These are phyloP conservation scores for Plectropomus leopardus DNA, from an alignment of 2,113 vertebrate genomes.

Conservation along the genomic window DNA sequence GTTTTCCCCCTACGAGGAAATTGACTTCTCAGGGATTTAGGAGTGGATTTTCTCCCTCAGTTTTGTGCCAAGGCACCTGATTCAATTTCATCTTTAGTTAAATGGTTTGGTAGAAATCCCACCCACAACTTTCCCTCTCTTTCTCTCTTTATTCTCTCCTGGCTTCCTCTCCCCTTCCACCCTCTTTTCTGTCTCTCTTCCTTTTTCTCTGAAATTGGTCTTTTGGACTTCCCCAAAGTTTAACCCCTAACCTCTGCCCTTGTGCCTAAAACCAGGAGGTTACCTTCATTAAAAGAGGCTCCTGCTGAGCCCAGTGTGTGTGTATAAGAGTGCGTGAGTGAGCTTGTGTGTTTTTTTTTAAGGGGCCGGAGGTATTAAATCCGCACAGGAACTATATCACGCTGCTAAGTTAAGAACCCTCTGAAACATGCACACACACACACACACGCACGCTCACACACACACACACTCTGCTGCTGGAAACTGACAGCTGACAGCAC, in stretches of 20 bases:
- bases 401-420: conserved; percentile 61
- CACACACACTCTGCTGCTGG: conserved; percentile 1
- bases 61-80: conserved; percentile 64
- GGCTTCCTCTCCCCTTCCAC: conserved; percentile 48
- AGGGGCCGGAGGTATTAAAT: conserved; percentile 61
- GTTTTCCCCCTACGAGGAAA: conserved; percentile 51
- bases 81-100: conserved; percentile 66
- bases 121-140: conserved; percentile 34
- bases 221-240: conserved; percentile 76
- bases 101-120: conserved; percentile 50
- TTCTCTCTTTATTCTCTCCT: conserved; percentile 15
- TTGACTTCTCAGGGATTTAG: conserved; percentile 67
- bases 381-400: conserved; percentile 69
- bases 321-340: conserved; percentile 31
- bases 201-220: conserved; percentile 57
- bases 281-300: conserved; percentile 82
- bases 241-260: conserved; percentile 80
- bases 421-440: conserved; percentile 9
- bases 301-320: conserved; percentile 72
- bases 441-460: neutral
- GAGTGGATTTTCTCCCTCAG: conserved; percentile 69
- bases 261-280: conserved; percentile 71
- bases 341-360: conserved; percentile 46
- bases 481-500: conserved; percentile 41
- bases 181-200: conserved; percentile 38